A percentile compares a stretch with the other conserved stretches of the same genome.
Evolutionary conservation across 1,140 invertebrate genomes (phyloP).

Genomic region (Bemisia tabaci): DNA sequence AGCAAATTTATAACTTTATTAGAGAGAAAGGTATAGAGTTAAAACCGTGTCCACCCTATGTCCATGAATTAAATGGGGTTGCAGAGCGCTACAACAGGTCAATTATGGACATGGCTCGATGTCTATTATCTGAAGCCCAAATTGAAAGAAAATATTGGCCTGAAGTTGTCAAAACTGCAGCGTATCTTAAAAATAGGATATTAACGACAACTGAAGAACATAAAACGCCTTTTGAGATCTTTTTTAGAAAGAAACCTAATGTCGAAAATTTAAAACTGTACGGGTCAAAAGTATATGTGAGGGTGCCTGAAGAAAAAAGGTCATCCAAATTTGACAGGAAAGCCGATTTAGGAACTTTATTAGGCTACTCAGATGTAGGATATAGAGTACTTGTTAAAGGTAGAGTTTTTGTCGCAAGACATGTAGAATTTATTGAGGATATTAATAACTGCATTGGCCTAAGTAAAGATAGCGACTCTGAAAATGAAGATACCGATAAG

Average conservation of each 20-base stretch:
- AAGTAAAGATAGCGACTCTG: neutral
- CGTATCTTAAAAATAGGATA: neutral
- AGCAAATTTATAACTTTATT: slow-evolving; percentile 15
- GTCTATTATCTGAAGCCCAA: neutral
- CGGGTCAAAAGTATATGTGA: neutral
- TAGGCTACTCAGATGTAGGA: neutral
- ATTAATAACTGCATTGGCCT: neutral
- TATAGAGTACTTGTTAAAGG: neutral
- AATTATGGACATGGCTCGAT: neutral
- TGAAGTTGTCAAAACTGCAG: neutral
- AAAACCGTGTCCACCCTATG: slow-evolving; percentile 28
- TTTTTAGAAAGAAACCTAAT: neutral
- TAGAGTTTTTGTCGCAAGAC: slow-evolving; percentile 1
- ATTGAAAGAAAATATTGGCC: neutral
- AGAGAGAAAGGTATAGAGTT: slow-evolving; percentile 26
- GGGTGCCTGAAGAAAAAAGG: too few relatives aligned
- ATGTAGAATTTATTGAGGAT: slow-evolving; percentile 2
- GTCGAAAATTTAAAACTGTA: neutral
- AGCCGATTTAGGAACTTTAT: too few relatives aligned
- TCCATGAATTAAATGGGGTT: slow-evolving; percentile 33
- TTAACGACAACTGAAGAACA: neutral
- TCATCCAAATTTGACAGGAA: too few relatives aligned
- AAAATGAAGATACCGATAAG: neutral
- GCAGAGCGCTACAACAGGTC: slow-evolving; percentile 28
- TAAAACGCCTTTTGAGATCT: neutral